Conservation (phyloP, 2,888 invertebrate genomes). For the Pyrgus malvae region DNA sequence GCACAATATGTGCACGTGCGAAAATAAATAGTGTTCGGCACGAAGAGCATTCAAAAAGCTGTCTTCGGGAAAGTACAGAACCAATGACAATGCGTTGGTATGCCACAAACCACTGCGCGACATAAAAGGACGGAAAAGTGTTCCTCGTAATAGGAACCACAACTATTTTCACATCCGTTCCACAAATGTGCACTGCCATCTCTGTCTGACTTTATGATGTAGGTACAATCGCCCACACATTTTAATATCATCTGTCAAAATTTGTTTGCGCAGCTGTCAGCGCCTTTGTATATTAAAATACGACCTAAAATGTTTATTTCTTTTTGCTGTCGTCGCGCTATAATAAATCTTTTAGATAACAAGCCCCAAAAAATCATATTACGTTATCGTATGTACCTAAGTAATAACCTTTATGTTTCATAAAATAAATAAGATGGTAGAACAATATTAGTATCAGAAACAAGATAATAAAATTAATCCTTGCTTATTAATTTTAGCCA, state of each 20-base stretch:
- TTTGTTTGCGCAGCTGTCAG: conserved; percentile 34
- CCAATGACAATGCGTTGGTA: conserved; percentile 29
- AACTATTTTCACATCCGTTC: conserved; percentile 36
- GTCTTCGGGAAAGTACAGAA: conserved; percentile 9
- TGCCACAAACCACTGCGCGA: conserved; percentile 31
- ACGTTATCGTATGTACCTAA: too few species aligned
- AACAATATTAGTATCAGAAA: too few species aligned
- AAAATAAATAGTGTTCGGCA: conserved; percentile 57
- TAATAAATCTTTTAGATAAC: neutral
- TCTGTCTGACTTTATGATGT: conserved; percentile 18
- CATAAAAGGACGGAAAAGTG: conserved; percentile 41
- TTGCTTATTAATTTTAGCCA: too few species aligned
- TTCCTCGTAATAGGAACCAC: conserved; percentile 42
- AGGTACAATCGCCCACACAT: conserved; percentile 35
- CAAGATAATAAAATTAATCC: too few species aligned
- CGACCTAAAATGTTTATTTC: conserved; percentile 4
- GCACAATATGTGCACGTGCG: conserved; percentile 75
- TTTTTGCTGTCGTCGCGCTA: neutral
- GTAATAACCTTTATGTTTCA: too few species aligned
- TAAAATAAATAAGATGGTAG: too few species aligned
- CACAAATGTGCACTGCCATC: conserved; percentile 22
- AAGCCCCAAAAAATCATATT: too few species aligned
- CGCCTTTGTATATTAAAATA: conserved; percentile 21
- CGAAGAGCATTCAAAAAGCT: conserved; percentile 36
- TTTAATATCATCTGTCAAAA: conserved; percentile 34